A percentile compares a stretch with the other conserved stretches of the same genome.
These are phyloP conservation scores for Cephus pygmeus DNA, from an alignment of 2,888 invertebrate genomes.

Conservation along the genomic window DNA sequence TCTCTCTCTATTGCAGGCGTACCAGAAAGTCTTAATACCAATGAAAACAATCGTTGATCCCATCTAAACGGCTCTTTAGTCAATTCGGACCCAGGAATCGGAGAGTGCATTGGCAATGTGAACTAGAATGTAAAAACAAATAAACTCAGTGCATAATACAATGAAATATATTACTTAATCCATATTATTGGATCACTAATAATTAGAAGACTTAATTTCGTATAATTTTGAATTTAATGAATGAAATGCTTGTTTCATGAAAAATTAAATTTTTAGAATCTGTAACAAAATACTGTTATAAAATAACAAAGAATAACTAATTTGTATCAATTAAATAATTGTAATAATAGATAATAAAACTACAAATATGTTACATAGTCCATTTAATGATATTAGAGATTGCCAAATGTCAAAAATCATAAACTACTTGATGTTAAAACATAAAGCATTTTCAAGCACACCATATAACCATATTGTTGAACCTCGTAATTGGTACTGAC, in stretches of 20 bases:
- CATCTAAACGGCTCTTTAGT: slow-evolving; percentile 99
- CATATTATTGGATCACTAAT: background rate
- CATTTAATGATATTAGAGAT: no score
- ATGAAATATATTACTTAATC: background rate
- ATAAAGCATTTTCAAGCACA: no score
- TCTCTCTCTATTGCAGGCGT: slow-evolving; percentile 90
- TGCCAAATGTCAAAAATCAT: no score
- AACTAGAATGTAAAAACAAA: slow-evolving; percentile 69
- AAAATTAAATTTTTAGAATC: background rate
- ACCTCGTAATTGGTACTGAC: no score
- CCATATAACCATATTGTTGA: no score
- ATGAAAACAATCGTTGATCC: slow-evolving; percentile 97
- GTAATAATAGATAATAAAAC: background rate
- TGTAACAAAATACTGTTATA: no score
- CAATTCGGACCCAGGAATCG: slow-evolving; percentile 95
- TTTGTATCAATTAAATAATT: background rate
- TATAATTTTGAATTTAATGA: background rate
- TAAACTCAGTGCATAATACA: background rate
- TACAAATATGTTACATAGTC: background rate
- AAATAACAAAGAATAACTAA: background rate
- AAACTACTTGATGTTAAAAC: no score
- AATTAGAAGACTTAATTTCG: background rate
- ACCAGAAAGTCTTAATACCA: slow-evolving; percentile 92
- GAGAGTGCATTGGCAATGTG: slow-evolving; percentile 91
- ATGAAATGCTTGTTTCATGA: background rate